A percentile compares a stretch with the other conserved stretches of the same genome.
These are phyloP conservation scores for Drosophila pallidifrons DNA, from an alignment of 1,140 invertebrate genomes.

Conservation along the genomic window DNA sequence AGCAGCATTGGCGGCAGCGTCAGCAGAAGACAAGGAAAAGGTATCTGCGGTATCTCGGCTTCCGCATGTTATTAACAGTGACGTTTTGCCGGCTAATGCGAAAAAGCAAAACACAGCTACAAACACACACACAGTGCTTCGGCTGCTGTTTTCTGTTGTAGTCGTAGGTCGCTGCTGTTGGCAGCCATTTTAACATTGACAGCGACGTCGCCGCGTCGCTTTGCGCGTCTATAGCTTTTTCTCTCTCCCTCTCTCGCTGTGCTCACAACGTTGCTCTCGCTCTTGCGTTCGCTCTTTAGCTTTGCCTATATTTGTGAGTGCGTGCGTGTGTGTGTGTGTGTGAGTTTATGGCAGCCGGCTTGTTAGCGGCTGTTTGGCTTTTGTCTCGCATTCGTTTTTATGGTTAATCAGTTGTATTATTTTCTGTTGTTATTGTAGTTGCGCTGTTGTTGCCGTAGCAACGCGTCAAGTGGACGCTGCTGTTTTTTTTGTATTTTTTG, in stretches of 20 bases:
- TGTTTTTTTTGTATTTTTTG: conserved; percentile 14
- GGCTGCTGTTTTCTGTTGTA: conserved; percentile 25
- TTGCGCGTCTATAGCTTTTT: conserved; percentile 2
- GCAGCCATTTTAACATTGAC: conserved; percentile 38
- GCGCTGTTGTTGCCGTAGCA: conserved; percentile 30
- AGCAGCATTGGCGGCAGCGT: not conserved
- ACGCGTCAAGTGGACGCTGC: not conserved
- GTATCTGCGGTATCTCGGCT: conserved; percentile 20
- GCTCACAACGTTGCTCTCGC: not conserved
- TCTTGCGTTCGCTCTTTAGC: conserved; percentile 13
- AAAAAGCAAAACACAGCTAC: conserved; percentile 11
- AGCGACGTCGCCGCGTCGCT: conserved; percentile 5
- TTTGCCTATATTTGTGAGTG: not conserved
- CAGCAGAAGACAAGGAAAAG: too few species aligned
- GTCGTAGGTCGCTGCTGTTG: conserved; percentile 49
- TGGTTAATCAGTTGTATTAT: conserved; percentile 52
- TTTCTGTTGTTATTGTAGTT: conserved; percentile 1
- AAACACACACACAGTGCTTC: conserved; percentile 6
- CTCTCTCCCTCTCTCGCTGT: conserved; percentile 13
- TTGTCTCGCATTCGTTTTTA: conserved; percentile 31
- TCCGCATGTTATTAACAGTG: conserved; percentile 64
- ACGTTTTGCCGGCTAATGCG: conserved; percentile 39
- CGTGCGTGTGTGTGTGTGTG: conserved; percentile 15
- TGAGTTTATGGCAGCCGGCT: conserved; percentile 39
- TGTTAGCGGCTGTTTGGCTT: conserved; percentile 49